A percentile compares a stretch with the other conserved stretches of the same genome.
Evolutionary conservation across 2,888 invertebrate genomes (phyloP).

Genomic region (Sesamia inferens): DNA sequence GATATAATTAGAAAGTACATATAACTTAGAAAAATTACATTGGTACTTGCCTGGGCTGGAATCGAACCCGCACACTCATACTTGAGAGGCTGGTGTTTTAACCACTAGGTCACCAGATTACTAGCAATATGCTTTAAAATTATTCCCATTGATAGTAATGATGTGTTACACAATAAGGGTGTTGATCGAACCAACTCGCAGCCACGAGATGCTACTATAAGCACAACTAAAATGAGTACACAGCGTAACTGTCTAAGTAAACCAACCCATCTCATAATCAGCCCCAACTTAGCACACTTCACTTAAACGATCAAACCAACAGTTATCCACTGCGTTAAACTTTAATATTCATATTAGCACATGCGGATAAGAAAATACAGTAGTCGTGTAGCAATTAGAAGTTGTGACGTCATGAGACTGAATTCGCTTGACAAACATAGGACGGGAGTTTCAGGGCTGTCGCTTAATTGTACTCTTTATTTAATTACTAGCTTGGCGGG

Average conservation of each 20-base stretch:
- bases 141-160: too few species aligned
- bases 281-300: slow-evolving; percentile 16
- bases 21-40: too few species aligned
- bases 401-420: slow-evolving; percentile 54
- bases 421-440: slow-evolving; percentile 53
- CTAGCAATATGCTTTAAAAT: too few species aligned
- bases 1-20: too few species aligned
- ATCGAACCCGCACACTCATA: too few species aligned
- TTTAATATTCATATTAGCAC: slow-evolving; percentile 31
- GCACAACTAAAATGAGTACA: neutral
- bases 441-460: slow-evolving; percentile 49
- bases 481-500: slow-evolving; percentile 19
- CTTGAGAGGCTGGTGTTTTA: too few species aligned
- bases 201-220: neutral
- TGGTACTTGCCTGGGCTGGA: too few species aligned
- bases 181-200: neutral
- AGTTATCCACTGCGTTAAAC: slow-evolving; percentile 34
- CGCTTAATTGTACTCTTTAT: slow-evolving; percentile 37
- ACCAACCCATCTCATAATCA: slow-evolving; percentile 30
- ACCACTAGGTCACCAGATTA: too few species aligned
- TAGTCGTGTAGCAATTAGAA: slow-evolving; percentile 57
- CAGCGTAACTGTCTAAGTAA: slow-evolving; percentile 17
- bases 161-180: too few species aligned
- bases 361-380: slow-evolving; percentile 50
- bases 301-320: slow-evolving; percentile 11